Evolutionary conservation across 1,140 invertebrate species (phyloP).

Genomic region (Meteorus sp.): DNA sequence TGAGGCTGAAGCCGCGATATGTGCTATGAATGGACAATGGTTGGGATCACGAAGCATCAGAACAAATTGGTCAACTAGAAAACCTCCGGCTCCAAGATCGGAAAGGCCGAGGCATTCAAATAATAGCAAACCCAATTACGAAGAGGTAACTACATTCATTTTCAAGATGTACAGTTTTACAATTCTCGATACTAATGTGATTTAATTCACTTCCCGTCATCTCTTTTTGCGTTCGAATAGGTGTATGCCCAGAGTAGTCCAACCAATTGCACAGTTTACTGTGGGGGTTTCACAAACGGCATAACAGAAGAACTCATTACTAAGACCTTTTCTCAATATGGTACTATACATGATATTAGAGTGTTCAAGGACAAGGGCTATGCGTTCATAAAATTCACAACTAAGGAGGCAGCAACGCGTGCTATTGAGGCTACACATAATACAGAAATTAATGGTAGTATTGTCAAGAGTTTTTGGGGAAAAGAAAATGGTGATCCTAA

Average conservation of each 20-base stretch:
- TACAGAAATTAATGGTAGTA: constrained; percentile 93
- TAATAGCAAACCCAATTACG: constrained; percentile 57
- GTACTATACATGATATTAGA: constrained; percentile 93
- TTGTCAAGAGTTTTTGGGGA: constrained; percentile 99
- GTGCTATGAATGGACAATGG: constrained; percentile 99
- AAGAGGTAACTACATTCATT: constrained; percentile 44
- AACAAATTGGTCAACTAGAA: constrained; percentile 99
- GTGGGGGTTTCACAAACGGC: constrained; percentile 92
- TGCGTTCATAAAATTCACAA: constrained; percentile 97
- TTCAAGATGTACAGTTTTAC: constrained; percentile 5
- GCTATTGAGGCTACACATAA: constrained; percentile 97
- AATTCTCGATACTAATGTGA: neutral
- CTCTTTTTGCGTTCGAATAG: constrained; percentile 43
- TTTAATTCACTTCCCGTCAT: constrained; percentile 4
- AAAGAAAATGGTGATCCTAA: constrained; percentile 86
- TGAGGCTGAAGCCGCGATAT: constrained; percentile 96
- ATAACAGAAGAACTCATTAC: constrained; percentile 95
- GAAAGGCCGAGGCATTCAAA: constrained; percentile 54
- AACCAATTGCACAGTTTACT: constrained; percentile 99
- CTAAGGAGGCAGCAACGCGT: constrained; percentile 94
- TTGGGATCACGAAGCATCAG: constrained; percentile 95
- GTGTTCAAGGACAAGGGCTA: constrained; percentile 99
- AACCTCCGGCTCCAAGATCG: constrained; percentile 77
- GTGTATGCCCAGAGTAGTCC: constrained; percentile 97
- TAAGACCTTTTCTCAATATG: constrained; percentile 92